Base-by-base conservation (phyloP, 2,797 vertebrate genomes). In the Nyctibius grandis region DNA sequence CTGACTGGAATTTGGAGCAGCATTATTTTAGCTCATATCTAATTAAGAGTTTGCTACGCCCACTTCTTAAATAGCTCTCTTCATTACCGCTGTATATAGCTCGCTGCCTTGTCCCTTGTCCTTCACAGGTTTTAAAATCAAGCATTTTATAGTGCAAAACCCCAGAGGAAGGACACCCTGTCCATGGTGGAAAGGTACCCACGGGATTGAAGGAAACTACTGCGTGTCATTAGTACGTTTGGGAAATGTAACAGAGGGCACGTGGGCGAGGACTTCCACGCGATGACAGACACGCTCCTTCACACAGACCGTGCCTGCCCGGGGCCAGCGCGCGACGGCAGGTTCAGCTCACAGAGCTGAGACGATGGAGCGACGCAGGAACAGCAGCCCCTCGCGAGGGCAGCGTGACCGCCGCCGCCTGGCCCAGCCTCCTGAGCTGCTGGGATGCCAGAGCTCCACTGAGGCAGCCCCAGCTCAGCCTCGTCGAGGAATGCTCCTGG, bases 21-120 rank as follows among this genome's bases (percentile, higher is more conserved):
- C 88, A 18, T 67, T 8, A 76, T n/a, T 89, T 56, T 6, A 95
- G 94, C 88, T 91, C 59, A 1, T 42, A 59, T 15, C 93, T 85
- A 76, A 95, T 96, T 92, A 96, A 51, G 47, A 64, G n/a, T 80
- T 78, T 54, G 87, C 42, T 54, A 92, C 95, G 96, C 93, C 92
- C 85, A 70, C 72, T 53, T 65, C 74, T 85, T 56, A 36, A 79
- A 47, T 2, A 92, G 94, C 88, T 77, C 28, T n/a, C 15, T 40
- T 59, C 63, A 23, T 42, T 26, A 33, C 57, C 9, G 33, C 77
- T 42, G 48, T 19, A 4, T 5, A 11, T 4, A 60, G 56, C n/a
- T 31, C 14, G 63, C 83, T 79, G 86, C 76, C 89, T 29, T 9
- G 2, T 16, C 50, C 80, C 73, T 8, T 18, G 9, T 64, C 94